Evolutionary conservation across 1,140 invertebrate genomes (phyloP).

Genomic region (Drosophila busckii): DNA sequence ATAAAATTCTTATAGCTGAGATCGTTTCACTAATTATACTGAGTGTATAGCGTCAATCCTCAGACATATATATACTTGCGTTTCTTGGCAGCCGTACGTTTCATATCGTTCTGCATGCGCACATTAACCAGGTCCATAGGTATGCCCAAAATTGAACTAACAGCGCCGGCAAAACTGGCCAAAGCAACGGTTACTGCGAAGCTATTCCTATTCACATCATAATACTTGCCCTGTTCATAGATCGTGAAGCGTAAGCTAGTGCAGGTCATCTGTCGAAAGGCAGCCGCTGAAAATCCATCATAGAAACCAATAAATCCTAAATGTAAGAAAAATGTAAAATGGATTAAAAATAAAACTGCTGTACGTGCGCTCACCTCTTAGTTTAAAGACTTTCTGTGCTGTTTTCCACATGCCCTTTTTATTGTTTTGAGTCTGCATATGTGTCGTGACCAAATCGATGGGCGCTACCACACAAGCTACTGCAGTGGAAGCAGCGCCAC

Average conservation of each 20-base stretch:
- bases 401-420: conserved; percentile 12
- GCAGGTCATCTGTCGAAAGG: conserved; percentile 96
- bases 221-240: conserved; percentile 90
- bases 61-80: conserved; percentile 15
- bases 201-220: conserved; percentile 69
- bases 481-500: conserved; percentile 22
- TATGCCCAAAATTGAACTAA: conserved; percentile 82
- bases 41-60: not conserved
- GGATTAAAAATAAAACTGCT: not conserved
- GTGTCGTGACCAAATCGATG: conserved; percentile 34
- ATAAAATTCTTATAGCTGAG: conserved; percentile 96
- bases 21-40: not conserved
- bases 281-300: conserved; percentile 96
- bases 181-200: conserved; percentile 86
- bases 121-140: conserved; percentile 98
- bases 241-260: conserved; percentile 97
- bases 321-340: not conserved
- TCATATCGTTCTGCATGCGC: conserved; percentile 99
- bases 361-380: conserved; percentile 5
- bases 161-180: conserved; percentile 91
- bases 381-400: conserved; percentile 1
- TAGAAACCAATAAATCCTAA: conserved; percentile 92
- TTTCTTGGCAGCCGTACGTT: conserved; percentile 82
- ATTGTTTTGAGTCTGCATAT: conserved; percentile 34
- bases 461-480: conserved; percentile 36